Percentiles rank a stretch among this genome's conserved stretches.
Evolutionary conservation across 2,888 invertebrate species (phyloP).

Genomic region (Margaritifera margaritifera): DNA sequence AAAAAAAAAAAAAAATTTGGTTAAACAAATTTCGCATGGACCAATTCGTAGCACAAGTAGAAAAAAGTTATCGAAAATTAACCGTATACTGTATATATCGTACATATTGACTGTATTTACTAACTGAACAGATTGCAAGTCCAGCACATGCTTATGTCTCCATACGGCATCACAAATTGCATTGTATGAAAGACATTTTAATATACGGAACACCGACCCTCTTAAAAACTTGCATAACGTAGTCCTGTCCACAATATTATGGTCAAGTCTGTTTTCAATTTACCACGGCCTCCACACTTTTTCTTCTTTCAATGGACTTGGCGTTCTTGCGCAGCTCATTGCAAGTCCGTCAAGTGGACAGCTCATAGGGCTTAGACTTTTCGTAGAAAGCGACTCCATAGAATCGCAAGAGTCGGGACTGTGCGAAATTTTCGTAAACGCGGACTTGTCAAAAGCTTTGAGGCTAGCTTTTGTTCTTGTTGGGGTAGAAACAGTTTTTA

Average conservation of each 20-base stretch:
- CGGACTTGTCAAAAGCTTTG: slow-evolving; percentile 33
- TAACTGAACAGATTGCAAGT: not conserved
- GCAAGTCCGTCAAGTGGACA: slow-evolving; percentile 17
- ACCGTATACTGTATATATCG: no score
- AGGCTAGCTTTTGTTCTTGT: slow-evolving; percentile 39
- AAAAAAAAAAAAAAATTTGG: no score
- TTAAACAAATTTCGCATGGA: no score
- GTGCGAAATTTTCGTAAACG: slow-evolving; percentile 25
- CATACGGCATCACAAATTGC: no score
- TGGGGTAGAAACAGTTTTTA: slow-evolving; percentile 23
- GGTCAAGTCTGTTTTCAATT: not conserved
- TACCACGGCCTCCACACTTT: slow-evolving; percentile 57
- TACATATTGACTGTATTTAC: no score
- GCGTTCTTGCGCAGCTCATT: slow-evolving; percentile 25
- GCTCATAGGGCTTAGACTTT: slow-evolving; percentile 10
- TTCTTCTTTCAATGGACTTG: slow-evolving; percentile 47
- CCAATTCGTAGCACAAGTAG: no score
- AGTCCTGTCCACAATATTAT: no score
- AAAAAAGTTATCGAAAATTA: no score
- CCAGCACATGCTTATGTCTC: no score
- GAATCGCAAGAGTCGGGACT: slow-evolving; percentile 24
- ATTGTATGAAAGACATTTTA: no score
- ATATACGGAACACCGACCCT: no score
- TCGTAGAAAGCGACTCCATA: slow-evolving; percentile 24
- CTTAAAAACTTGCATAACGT: no score